These are phyloP conservation scores for Enteromius viviparus DNA, from an alignment of 2,797 vertebrate genomes.

Conservation along the genomic window DNA sequence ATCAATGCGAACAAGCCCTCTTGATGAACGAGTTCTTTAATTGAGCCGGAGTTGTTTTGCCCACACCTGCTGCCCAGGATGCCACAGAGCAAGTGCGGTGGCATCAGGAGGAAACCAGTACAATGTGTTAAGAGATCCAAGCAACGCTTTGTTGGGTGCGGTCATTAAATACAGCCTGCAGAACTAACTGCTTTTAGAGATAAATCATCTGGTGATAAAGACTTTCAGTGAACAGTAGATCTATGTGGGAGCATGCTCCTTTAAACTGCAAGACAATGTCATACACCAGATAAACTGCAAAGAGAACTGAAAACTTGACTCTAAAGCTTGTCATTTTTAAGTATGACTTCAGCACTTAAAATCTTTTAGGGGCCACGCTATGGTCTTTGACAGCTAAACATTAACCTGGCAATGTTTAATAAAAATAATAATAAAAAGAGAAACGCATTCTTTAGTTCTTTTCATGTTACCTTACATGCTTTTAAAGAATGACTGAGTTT, in stretches of 20 bases:
- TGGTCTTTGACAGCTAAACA: background rate
- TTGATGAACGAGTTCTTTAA: background rate
- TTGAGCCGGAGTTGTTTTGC: background rate
- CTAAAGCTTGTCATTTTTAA: too few relatives aligned
- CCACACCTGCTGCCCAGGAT: slow-evolving; percentile 6
- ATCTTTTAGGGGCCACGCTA: too few relatives aligned
- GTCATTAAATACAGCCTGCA: background rate
- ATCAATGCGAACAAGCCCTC: background rate
- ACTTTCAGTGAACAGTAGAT: background rate
- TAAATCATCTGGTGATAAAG: background rate
- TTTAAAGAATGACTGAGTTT: background rate
- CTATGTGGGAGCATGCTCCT: background rate
- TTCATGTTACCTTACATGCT: background rate
- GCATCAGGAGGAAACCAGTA: background rate
- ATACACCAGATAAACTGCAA: background rate
- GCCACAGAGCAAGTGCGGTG: background rate
- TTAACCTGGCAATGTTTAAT: background rate
- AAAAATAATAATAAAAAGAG: background rate
- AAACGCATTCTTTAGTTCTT: background rate
- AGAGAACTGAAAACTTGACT: background rate
- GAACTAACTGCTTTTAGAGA: slow-evolving; percentile 9
- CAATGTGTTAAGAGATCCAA: background rate
- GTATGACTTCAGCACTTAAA: too few relatives aligned
- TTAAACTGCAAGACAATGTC: background rate
- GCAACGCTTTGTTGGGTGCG: background rate